phyloP scores from a whole-genome alignment of 2,888 invertebrate species.

The Rhodophaea formosa region DNA sequence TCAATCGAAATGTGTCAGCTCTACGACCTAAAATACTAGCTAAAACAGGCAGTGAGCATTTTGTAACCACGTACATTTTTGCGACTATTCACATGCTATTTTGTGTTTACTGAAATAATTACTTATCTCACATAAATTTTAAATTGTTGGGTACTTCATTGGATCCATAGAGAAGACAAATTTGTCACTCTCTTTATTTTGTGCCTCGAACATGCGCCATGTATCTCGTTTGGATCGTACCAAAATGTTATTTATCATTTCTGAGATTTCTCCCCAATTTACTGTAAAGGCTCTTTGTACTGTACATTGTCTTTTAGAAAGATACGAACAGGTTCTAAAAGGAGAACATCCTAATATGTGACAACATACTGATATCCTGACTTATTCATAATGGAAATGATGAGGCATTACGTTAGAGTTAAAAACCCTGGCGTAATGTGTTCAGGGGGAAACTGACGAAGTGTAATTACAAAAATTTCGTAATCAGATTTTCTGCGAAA shows the following conservation, averaged over 20 bases:
- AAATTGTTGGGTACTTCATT: background rate
- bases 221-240: background rate
- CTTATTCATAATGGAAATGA: too few relatives aligned
- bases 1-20: too few relatives aligned
- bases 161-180: slow-evolving; percentile 8
- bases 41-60: too few relatives aligned
- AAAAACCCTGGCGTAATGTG: too few relatives aligned
- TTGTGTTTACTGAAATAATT: too few relatives aligned
- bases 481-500: background rate
- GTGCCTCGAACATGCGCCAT: background rate
- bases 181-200: slow-evolving; percentile 15
- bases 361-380: too few relatives aligned
- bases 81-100: too few relatives aligned
- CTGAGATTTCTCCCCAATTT: background rate
- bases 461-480: background rate
- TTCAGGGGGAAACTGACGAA: too few relatives aligned
- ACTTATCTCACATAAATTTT: background rate
- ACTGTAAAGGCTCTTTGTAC: background rate
- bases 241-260: slow-evolving; percentile 3
- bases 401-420: too few relatives aligned
- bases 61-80: too few relatives aligned
- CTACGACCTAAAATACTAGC: too few relatives aligned
- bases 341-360: too few relatives aligned
- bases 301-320: background rate
- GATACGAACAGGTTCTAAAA: background rate